phyloP scores from a whole-genome alignment of 1,140 invertebrate genomes.

The Colletes latitarsis region DNA sequence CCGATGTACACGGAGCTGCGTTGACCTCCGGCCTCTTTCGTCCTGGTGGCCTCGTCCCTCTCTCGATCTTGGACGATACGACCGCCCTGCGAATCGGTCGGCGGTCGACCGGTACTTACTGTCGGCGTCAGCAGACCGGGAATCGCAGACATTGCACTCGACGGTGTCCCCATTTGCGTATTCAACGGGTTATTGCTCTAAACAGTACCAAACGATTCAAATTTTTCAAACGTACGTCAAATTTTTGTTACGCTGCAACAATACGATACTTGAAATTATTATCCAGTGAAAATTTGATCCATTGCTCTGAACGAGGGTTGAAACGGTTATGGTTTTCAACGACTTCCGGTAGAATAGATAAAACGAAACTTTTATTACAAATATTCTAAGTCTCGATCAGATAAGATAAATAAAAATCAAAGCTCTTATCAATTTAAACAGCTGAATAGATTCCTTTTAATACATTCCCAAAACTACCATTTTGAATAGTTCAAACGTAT shows the following conservation, averaged over 20 bases:
- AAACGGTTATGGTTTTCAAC: too few relatives aligned
- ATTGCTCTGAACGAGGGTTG: background rate
- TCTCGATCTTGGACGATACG: constrained; percentile 74
- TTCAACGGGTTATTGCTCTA: constrained; percentile 67
- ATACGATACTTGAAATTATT: background rate
- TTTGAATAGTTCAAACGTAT: too few relatives aligned
- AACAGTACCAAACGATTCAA: constrained; percentile 40
- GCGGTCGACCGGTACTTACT: constrained; percentile 61
- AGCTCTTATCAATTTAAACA: too few relatives aligned
- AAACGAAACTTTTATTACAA: too few relatives aligned
- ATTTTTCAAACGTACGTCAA: constrained; percentile 1
- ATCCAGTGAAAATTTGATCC: constrained; percentile 14
- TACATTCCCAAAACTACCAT: too few relatives aligned
- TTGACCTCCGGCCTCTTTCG: constrained; percentile 73
- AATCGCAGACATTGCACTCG: constrained; percentile 42
- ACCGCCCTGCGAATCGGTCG: constrained; percentile 64
- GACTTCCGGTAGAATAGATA: too few relatives aligned
- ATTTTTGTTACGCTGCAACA: background rate
- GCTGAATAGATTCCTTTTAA: too few relatives aligned
- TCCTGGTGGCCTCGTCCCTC: constrained; percentile 72
- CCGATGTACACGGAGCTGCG: constrained; percentile 76
- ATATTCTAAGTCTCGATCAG: too few relatives aligned
- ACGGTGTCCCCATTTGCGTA: constrained; percentile 57
- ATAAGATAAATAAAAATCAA: too few relatives aligned
- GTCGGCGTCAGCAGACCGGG: constrained; percentile 48